Evolutionary conservation across 1,140 invertebrate genomes (phyloP).

Genomic region (Panagrolaimus sp.): DNA sequence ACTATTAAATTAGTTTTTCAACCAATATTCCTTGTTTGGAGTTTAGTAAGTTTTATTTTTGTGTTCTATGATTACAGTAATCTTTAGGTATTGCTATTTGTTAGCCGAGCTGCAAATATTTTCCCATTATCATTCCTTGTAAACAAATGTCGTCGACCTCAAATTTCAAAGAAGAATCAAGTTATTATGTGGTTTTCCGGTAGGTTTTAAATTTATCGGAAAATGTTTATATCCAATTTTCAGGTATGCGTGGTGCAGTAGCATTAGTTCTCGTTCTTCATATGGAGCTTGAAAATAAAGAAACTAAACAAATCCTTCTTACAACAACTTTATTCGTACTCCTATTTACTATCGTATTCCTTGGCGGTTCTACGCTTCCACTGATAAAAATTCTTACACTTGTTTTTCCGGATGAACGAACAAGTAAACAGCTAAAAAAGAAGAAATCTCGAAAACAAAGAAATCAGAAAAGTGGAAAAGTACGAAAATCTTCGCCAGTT

Average conservation of each 20-base stretch:
- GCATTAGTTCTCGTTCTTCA: slow-evolving; percentile 94
- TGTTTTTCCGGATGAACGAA: slow-evolving; percentile 36
- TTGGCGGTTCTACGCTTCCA: slow-evolving; percentile 94
- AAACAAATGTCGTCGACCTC: slow-evolving; percentile 83
- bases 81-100: slow-evolving; percentile 70
- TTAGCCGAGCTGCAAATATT: slow-evolving; percentile 90
- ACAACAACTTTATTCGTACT: slow-evolving; percentile 94
- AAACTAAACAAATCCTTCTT: slow-evolving; percentile 87
- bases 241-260: slow-evolving; percentile 87
- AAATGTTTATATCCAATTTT: too few relatives aligned
- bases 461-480: neutral
- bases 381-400: slow-evolving; percentile 66
- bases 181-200: slow-evolving; percentile 74
- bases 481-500: slow-evolving; percentile 31
- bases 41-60: slow-evolving; percentile 65
- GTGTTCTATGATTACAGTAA: slow-evolving; percentile 19
- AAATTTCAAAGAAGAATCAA: slow-evolving; percentile 96
- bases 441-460: slow-evolving; percentile 12
- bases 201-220: too few relatives aligned
- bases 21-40: slow-evolving; percentile 82
- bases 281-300: slow-evolving; percentile 78
- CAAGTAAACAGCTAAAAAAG: neutral
- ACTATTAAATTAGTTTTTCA: slow-evolving; percentile 74
- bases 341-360: slow-evolving; percentile 83
- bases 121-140: slow-evolving; percentile 86